phyloP scores from a whole-genome alignment of 1,140 invertebrate species.

The Euwallacea similis region DNA sequence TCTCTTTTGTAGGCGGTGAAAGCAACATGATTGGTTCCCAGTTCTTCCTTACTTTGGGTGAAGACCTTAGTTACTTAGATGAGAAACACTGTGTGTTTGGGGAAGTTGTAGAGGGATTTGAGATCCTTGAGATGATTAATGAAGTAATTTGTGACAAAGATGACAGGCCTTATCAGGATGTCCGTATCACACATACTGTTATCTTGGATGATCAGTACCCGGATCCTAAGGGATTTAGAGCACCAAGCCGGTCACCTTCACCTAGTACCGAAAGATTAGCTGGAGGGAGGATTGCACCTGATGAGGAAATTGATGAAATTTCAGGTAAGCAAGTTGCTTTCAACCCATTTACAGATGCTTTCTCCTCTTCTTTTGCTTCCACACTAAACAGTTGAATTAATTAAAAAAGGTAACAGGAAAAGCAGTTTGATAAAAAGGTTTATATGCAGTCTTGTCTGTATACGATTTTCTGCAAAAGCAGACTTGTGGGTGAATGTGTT shows the following conservation, averaged over 20 bases:
- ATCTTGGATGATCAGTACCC: conserved; percentile 95
- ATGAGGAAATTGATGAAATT: conserved; percentile 93
- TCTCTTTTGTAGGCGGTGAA: conserved; percentile 91
- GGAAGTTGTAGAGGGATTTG: conserved; percentile 90
- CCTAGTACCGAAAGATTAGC: conserved; percentile 77
- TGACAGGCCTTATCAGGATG: conserved; percentile 94
- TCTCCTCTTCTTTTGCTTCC: neutral
- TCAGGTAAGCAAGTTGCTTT: conserved; percentile 62
- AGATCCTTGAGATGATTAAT: conserved; percentile 82
- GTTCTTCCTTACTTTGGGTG: conserved; percentile 94
- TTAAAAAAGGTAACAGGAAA: neutral
- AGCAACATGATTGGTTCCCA: conserved; percentile 93
- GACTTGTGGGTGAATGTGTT: too few species aligned
- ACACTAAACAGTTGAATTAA: neutral
- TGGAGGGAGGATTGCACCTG: conserved; percentile 87
- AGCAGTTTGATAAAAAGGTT: too few species aligned
- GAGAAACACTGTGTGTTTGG: conserved; percentile 96
- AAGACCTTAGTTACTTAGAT: conserved; percentile 90
- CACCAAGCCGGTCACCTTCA: conserved; percentile 85
- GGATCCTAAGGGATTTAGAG: conserved; percentile 76
- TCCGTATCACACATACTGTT: conserved; percentile 96
- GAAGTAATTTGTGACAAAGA: conserved; percentile 90
- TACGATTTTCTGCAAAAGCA: too few species aligned
- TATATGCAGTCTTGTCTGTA: too few species aligned
- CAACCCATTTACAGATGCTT: neutral